phyloP scores from a whole-genome alignment of 1,140 invertebrate genomes.

The Pseudomyrmex gracilis region DNA sequence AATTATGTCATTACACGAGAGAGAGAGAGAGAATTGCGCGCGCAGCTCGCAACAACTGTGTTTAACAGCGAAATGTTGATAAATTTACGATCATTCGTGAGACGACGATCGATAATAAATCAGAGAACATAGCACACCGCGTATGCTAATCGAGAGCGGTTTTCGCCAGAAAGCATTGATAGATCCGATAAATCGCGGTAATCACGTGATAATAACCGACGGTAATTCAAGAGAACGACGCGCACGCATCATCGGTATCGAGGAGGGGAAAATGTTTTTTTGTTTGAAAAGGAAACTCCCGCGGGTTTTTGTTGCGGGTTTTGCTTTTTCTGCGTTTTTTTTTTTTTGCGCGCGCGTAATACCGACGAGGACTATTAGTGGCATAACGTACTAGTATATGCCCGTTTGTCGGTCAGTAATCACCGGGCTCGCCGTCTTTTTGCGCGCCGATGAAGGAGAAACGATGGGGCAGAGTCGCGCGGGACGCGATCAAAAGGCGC shows the following conservation, averaged over 20 bases:
- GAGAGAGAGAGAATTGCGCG: not conserved
- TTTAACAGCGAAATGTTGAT: not conserved
- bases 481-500: slow-evolving; percentile 47
- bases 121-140: too few species aligned
- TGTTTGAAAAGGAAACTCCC: not conserved
- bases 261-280: not conserved
- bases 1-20: slow-evolving; percentile 42
- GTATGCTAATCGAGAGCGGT: too few species aligned
- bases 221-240: not conserved
- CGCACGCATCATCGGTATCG: too few species aligned
- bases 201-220: slow-evolving; percentile 6
- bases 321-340: not conserved
- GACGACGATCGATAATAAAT: too few species aligned
- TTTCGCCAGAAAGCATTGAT: not conserved
- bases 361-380: slow-evolving; percentile 18
- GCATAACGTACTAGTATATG: slow-evolving; percentile 11
- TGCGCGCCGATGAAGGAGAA: slow-evolving; percentile 18
- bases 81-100: slow-evolving; percentile 21
- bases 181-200: slow-evolving; percentile 18
- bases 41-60: not conserved
- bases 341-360: slow-evolving; percentile 27
- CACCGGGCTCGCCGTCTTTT: slow-evolving; percentile 21
- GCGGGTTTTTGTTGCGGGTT: not conserved
- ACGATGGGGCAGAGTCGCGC: slow-evolving; percentile 20
- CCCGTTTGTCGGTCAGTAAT: slow-evolving; percentile 42